A percentile compares a stretch with the other conserved stretches of the same genome.
Evolutionary conservation across 30 jellyfish, hydroid and myxozoan species (phyloP).

Genomic region (Turritopsis rubra): DNA sequence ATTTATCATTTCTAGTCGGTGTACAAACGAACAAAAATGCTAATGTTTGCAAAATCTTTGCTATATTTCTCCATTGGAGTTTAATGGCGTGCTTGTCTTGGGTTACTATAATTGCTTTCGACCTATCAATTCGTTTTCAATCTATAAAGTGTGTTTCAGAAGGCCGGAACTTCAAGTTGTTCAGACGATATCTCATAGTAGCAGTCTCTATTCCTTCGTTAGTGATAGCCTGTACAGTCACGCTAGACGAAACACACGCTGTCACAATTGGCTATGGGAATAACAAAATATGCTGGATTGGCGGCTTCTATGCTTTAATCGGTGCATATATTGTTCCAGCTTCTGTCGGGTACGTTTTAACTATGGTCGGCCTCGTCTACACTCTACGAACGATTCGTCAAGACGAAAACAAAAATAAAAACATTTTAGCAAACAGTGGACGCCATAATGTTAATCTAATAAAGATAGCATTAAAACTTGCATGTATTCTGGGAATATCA

Average conservation of each 20-base stretch:
- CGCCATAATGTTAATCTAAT: background rate
- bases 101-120: slow-evolving; percentile 13
- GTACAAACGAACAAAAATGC: background rate
- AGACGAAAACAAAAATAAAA: background rate
- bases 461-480: slow-evolving; percentile 5
- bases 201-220: background rate
- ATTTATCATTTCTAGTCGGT: slow-evolving; percentile 1
- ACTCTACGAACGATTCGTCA: background rate
- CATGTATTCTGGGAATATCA: background rate
- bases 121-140: background rate
- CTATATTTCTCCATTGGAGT: background rate
- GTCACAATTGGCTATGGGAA: slow-evolving; percentile 1
- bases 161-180: background rate
- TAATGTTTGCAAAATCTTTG: background rate
- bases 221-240: background rate
- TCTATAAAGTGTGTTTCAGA: background rate
- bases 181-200: background rate
- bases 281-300: slow-evolving; percentile 3
- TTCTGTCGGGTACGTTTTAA: background rate
- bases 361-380: background rate
- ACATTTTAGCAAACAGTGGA: background rate
- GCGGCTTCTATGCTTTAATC: background rate
- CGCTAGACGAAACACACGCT: background rate
- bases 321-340: slow-evolving; percentile 10
- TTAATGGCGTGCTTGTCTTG: background rate